Conservation (phyloP, 2,888 invertebrate species). For the Nephrotoma guestfalica region DNA sequence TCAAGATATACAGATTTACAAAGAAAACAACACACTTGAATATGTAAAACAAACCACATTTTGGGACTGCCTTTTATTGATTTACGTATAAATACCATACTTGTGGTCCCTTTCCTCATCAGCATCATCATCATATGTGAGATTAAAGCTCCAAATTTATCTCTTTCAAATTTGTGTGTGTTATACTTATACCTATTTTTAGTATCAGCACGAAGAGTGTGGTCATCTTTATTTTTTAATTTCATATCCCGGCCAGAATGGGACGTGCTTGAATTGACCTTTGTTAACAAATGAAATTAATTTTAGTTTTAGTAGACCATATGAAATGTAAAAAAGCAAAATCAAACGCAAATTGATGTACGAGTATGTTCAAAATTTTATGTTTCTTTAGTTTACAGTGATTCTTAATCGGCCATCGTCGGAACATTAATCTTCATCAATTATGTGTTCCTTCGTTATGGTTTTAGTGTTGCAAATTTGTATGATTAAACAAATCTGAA, state of each 20-base stretch:
- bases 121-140: background rate
- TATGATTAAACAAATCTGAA: background rate
- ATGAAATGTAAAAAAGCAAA: background rate
- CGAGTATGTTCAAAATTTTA: background rate
- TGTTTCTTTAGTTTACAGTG: background rate
- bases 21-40: no score
- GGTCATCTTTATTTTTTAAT: background rate
- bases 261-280: background rate
- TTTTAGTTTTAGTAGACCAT: background rate
- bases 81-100: background rate
- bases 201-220: background rate
- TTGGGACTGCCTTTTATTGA: background rate
- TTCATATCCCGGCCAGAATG: background rate
- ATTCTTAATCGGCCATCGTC: background rate
- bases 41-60: no score
- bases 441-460: no score
- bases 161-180: background rate
- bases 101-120: background rate
- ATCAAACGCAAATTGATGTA: background rate
- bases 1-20: no score
- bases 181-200: background rate
- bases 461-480: background rate
- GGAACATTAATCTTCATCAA: background rate
- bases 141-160: background rate
- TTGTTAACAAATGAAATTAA: background rate